Base-by-base conservation (phyloP, 1,140 invertebrate genomes). In the Drosophila willistoni region DNA sequence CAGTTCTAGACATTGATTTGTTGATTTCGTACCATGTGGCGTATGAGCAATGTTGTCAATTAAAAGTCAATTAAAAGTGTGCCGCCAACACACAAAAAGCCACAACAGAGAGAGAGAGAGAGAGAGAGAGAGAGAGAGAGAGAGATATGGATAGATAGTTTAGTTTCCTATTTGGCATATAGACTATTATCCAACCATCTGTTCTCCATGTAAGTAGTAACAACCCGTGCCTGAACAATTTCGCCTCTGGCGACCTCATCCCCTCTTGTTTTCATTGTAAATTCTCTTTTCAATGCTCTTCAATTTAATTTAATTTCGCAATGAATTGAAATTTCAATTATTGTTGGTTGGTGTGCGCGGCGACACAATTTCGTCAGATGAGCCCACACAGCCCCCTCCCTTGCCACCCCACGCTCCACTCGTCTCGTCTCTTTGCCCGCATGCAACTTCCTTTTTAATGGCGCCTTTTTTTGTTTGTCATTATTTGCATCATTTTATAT, bases 291-390 rank as follows among this genome's bases (percentile, higher is more conserved):
- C 85, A 89, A 84, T 90, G 84, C 84, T 79, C 84, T 87, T 89
- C 84, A 87, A 87, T 87, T 87, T 77, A 87, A 87, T 87, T 87
- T 68, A 89, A 87, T 87, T 87, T 87, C 84, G 80, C 84, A 80
- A 89, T 87, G 80, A 87, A 89, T 87, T 87, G 84, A 77, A 89
- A 80, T 81, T 75, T 78, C 75, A 81, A 77, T 87, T 87, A 80
- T 82, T 77, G 82, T 59, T 67, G 56, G 25, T 39, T 62, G n/a
- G 55, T 65, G 55, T 65, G 54, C 44, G 63, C 63, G 75, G 61
- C 81, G 81, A 81, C 82, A 86, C 78, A 86, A 76, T 75, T 81
- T 71, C 56, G 68, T 77, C 70, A 77, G 68, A 64, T 19, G 13
- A 14, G 56, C 14, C 22, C 44, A 1, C 10, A 22, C 13, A 2